These are phyloP conservation scores for Diorhabda elongata DNA, from an alignment of 1,140 invertebrate species.

Conservation along the genomic window DNA sequence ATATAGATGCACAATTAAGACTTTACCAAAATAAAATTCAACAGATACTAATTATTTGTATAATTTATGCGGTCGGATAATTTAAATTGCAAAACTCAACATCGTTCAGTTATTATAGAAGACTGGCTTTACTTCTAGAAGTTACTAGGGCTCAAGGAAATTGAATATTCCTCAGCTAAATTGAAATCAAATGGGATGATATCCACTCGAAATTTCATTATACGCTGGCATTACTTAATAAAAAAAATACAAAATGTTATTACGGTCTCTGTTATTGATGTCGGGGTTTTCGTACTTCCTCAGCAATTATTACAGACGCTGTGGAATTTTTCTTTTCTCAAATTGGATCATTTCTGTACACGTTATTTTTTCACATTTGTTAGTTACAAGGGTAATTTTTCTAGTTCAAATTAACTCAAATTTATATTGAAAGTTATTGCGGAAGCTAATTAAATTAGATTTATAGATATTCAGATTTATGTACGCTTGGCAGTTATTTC, in stretches of 20 bases:
- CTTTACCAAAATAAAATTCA: neutral
- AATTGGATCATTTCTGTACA: no score
- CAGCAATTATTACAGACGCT: no score
- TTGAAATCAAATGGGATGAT: conserved; percentile 9
- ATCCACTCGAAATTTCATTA: conserved; percentile 9
- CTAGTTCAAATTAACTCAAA: no score
- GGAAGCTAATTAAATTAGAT: no score
- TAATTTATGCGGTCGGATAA: conserved; percentile 10
- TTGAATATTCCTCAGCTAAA: conserved; percentile 16
- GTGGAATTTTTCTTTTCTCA: no score
- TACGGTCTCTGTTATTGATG: neutral
- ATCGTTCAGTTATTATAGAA: conserved; percentile 7
- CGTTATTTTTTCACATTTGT: no score
- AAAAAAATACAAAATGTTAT: neutral
- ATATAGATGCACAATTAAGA: neutral
- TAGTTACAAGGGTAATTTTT: no score
- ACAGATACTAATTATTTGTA: conserved; percentile 3
- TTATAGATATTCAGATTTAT: no score
- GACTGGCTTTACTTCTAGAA: neutral
- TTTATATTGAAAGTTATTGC: no score
- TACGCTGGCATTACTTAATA: neutral
- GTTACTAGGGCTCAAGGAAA: neutral
- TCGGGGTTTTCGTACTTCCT: neutral
- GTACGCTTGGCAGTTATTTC: no score
- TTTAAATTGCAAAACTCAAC: conserved; percentile 14